Percentiles rank a stretch among this genome's conserved stretches.
These are phyloP conservation scores for Hystrix brachyura DNA, from an alignment of 2,113 vertebrate genomes.

Conservation along the genomic window DNA sequence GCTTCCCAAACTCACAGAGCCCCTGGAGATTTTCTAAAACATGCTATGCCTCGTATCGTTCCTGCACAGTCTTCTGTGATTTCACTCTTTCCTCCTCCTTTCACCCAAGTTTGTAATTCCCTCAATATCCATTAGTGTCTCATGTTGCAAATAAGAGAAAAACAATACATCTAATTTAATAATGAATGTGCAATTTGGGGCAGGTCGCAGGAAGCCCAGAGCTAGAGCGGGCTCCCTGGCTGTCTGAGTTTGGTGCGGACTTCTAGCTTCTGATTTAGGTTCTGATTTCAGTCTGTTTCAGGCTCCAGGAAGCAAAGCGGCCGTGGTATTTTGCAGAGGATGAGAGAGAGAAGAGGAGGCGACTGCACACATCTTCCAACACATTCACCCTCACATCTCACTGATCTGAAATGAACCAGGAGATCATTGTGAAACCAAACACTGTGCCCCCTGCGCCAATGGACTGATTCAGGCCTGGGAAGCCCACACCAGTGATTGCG, in stretches of 20 bases:
- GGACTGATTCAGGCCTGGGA: background rate
- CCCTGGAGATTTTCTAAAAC: background rate
- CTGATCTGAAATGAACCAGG: background rate
- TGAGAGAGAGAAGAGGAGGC: background rate
- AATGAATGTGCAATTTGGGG: background rate
- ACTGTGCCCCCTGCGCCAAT: background rate
- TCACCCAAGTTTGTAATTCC: background rate
- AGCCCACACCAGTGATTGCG: background rate
- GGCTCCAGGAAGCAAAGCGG: background rate
- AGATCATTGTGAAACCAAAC: background rate
- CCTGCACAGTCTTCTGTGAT: background rate
- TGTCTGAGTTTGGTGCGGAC: background rate
- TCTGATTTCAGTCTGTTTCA: background rate
- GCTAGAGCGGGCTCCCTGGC: background rate
- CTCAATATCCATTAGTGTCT: background rate
- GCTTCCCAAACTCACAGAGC: background rate
- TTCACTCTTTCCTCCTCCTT: background rate
- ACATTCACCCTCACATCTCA: background rate
- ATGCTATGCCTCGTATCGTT: rapidly evolving
- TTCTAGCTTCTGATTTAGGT: background rate
- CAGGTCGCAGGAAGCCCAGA: background rate
- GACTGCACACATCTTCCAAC: background rate
- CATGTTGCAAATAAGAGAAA: background rate
- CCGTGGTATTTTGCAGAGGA: background rate
- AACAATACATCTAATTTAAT: background rate